A percentile compares a stretch with the other conserved stretches of the same genome.
Evolutionary conservation across 2,797 vertebrate genomes (phyloP).

Genomic region (Lates japonicus): DNA sequence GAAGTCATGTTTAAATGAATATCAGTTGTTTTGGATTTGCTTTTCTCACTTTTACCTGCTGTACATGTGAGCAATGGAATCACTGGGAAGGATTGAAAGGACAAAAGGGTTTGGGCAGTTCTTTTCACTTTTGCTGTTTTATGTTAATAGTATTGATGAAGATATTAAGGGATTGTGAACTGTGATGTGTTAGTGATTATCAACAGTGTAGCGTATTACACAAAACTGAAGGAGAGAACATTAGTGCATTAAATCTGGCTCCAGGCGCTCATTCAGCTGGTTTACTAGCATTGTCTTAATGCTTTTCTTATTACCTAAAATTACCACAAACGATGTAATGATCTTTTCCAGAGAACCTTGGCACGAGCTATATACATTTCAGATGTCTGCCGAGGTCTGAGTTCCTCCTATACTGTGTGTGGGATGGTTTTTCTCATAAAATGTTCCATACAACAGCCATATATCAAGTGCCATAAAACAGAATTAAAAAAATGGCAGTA

Average conservation of each 20-base stretch:
- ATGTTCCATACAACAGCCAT: constrained; percentile 56
- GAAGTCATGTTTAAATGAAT: constrained; percentile 21
- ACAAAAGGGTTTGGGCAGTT: constrained; percentile 22
- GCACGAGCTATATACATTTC: constrained; percentile 28
- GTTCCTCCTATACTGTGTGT: constrained; percentile 32
- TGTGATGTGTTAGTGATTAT: constrained; percentile 69
- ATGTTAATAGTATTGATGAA: constrained; percentile 48
- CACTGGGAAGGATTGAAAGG: neutral
- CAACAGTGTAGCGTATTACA: constrained; percentile 35
- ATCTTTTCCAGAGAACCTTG: constrained; percentile 52
- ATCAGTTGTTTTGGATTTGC: constrained; percentile 21
- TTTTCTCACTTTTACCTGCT: constrained; percentile 33
- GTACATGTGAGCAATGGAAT: constrained; percentile 13
- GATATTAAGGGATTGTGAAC: constrained; percentile 49
- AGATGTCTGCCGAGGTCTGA: constrained; percentile 29
- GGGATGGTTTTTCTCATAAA: constrained; percentile 58
- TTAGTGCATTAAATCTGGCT: constrained; percentile 52
- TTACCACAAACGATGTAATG: constrained; percentile 38
- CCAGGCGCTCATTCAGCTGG: constrained; percentile 34
- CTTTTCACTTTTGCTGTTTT: constrained; percentile 37
- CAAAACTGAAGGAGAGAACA: constrained; percentile 44
- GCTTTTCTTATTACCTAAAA: constrained; percentile 64
- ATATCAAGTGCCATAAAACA: constrained; percentile 74
- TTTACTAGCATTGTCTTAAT: constrained; percentile 58
- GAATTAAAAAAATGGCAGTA: constrained; percentile 59